phyloP scores from a whole-genome alignment of 2,797 vertebrate species.

The Chanos chanos region DNA sequence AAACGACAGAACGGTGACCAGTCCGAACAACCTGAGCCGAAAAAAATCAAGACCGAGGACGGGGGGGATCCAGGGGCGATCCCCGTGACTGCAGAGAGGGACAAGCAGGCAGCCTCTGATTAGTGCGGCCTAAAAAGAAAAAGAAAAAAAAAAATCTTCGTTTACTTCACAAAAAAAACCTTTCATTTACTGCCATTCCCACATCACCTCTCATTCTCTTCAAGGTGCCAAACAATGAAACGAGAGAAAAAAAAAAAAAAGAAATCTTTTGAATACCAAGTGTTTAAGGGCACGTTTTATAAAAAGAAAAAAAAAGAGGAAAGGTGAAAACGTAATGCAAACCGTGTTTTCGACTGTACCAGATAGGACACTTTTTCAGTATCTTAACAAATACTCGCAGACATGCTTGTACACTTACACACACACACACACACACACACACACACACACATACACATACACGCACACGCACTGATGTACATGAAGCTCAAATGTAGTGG shows the following conservation, averaged over 20 bases:
- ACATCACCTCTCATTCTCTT: constrained; percentile 61
- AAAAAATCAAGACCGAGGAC: constrained; percentile 80
- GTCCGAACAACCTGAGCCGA: constrained; percentile 80
- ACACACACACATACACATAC: constrained; percentile 43
- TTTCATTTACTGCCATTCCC: constrained; percentile 24
- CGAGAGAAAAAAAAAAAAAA: constrained; percentile 65
- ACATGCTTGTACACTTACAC: constrained; percentile 41
- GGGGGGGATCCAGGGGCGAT: constrained; percentile 43
- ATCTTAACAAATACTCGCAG: constrained; percentile 38
- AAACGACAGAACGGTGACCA: constrained; percentile 89
- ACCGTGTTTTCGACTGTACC: no score
- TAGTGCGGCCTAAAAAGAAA: constrained; percentile 66
- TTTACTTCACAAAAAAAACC: no score
- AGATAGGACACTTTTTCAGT: constrained; percentile 78
- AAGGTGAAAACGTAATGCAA: constrained; percentile 57
- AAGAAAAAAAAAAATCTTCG: no score
- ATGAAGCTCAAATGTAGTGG: constrained; percentile 35
- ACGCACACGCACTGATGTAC: constrained; percentile 40
- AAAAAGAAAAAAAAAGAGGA: constrained; percentile 53
- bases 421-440: constrained; percentile 42
- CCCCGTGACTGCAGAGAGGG: constrained; percentile 54
- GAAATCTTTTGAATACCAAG: no score
- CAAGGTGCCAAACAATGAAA: constrained; percentile 88
- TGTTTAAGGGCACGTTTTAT: no score
- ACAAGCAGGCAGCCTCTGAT: constrained; percentile 68